A percentile compares a stretch with the other conserved stretches of the same genome.
These are phyloP conservation scores for Spodoptera litura DNA, from an alignment of 1,140 invertebrate genomes.

Conservation along the genomic window DNA sequence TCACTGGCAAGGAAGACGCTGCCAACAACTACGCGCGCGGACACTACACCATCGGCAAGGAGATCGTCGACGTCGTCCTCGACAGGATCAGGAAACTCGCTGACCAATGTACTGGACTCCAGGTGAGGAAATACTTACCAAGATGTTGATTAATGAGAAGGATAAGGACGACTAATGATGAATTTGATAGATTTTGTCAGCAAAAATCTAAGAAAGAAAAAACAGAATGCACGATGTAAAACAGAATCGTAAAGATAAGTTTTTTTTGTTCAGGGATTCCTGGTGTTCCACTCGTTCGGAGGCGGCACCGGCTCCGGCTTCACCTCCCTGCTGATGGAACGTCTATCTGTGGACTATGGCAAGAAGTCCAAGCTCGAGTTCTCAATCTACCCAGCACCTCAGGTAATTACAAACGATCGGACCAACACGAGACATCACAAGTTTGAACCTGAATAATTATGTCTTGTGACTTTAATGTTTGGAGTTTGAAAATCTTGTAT, in stretches of 20 bases:
- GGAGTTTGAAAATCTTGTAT: background rate
- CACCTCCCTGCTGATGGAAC: slow-evolving; percentile 93
- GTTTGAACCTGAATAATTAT: too few relatives aligned
- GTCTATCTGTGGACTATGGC: slow-evolving; percentile 92
- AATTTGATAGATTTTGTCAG: too few relatives aligned
- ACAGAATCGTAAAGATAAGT: background rate
- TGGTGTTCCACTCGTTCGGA: slow-evolving; percentile 95
- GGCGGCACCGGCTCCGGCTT: slow-evolving; percentile 95
- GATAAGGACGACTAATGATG: too few relatives aligned
- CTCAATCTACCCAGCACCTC: slow-evolving; percentile 94
- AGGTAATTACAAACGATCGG: slow-evolving; percentile 83
- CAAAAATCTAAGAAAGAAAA: too few relatives aligned
- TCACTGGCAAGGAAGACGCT: slow-evolving; percentile 94
- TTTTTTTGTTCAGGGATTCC: slow-evolving; percentile 88
- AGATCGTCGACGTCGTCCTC: slow-evolving; percentile 93
- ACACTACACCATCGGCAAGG: slow-evolving; percentile 95
- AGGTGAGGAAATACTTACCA: slow-evolving; percentile 79
- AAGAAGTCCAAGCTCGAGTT: slow-evolving; percentile 95
- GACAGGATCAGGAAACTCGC: slow-evolving; percentile 91
- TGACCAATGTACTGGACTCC: slow-evolving; percentile 92
- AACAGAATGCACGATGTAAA: too few relatives aligned
- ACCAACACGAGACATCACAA: too few relatives aligned
- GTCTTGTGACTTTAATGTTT: too few relatives aligned
- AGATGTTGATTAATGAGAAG: background rate
- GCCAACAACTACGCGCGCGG: slow-evolving; percentile 95